These are phyloP conservation scores for Cynopterus brachyotis DNA, from an alignment of 2,113 vertebrate species.

Conservation along the genomic window DNA sequence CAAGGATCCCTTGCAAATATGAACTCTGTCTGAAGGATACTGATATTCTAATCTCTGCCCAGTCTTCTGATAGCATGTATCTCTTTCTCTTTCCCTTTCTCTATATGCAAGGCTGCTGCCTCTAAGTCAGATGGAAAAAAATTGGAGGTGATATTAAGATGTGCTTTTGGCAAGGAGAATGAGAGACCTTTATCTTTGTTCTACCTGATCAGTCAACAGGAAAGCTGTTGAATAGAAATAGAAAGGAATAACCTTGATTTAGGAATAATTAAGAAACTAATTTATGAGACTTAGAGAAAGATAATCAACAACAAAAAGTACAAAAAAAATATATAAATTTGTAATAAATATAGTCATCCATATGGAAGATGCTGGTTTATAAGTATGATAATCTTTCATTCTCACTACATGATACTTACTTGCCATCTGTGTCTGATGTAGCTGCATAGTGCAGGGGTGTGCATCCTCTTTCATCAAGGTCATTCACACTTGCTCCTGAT, in stretches of 20 bases:
- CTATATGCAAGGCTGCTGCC: neutral
- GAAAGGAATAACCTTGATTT: neutral
- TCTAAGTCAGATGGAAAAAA: neutral
- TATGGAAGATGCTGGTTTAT: neutral
- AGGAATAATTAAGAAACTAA: conserved; percentile 31
- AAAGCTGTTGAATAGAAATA: neutral
- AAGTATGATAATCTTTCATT: neutral
- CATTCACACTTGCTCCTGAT: conserved; percentile 98
- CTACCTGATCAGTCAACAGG: neutral
- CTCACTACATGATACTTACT: conserved; percentile 85
- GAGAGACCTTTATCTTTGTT: neutral
- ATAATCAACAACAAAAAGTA: neutral
- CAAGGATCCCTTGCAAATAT: neutral
- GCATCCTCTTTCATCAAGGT: conserved; percentile 96
- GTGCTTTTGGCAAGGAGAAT: neutral
- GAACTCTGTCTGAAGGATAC: neutral
- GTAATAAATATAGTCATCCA: neutral
- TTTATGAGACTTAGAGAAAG: neutral
- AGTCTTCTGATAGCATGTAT: neutral
- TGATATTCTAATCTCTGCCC: neutral
- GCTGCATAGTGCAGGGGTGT: conserved; percentile 98
- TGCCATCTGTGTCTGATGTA: conserved; percentile 97
- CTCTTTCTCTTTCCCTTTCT: neutral
- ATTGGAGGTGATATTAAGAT: neutral
- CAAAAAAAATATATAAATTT: neutral